Evolutionary conservation across 35 echinoderm and acorn worm genomes (phyloP).

Genomic region (Heliocidaris erythrogramma): DNA sequence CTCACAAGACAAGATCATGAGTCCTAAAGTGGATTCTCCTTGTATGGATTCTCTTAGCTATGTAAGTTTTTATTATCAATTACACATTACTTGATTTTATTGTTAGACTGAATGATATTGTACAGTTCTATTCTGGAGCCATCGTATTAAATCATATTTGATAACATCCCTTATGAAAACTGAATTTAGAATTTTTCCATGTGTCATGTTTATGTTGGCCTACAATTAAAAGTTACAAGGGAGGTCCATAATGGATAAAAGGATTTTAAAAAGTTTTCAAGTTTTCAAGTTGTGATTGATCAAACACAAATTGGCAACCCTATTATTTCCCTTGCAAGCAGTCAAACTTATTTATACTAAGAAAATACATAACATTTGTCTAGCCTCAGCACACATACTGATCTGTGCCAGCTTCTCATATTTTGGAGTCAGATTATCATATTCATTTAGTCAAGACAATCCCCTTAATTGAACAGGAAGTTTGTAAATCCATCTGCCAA

Average conservation of each 20-base stretch:
- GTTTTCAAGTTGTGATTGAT: not conserved
- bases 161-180: too few relatives aligned
- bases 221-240: not conserved
- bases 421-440: not conserved
- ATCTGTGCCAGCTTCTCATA: not conserved
- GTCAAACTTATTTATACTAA: not conserved
- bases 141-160: too few relatives aligned
- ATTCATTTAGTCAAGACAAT: not conserved
- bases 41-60: not conserved
- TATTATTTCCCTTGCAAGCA: not conserved
- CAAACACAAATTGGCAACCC: not conserved
- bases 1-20: not conserved
- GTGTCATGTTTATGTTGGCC: too few relatives aligned
- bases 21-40: not conserved
- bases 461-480: constrained; percentile 7
- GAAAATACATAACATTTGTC: not conserved
- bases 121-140: too few relatives aligned
- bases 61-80: not conserved
- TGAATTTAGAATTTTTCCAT: too few relatives aligned
- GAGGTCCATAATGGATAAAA: not conserved
- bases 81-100: too few relatives aligned
- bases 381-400: not conserved
- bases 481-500: not conserved
- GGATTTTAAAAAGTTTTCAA: not conserved
- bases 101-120: too few relatives aligned